Conservation (phyloP, 1,140 invertebrate genomes). For the Formica selysi region DNA sequence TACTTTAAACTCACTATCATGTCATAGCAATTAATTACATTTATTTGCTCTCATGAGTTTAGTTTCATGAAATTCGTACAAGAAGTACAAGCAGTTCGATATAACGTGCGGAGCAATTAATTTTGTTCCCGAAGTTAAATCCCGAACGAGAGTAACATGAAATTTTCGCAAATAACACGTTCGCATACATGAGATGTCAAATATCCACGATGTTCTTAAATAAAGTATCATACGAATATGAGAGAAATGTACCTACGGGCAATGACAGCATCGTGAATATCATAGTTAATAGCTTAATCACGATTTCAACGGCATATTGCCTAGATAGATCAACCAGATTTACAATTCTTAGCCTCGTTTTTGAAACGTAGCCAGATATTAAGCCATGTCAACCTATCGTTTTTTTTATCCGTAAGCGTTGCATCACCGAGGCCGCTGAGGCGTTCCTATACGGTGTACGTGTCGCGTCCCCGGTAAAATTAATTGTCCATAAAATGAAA, state of each 20-base stretch:
- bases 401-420: conserved; percentile 17
- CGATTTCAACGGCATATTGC: conserved; percentile 28
- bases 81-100: background rate
- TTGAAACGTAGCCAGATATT: conserved; percentile 7
- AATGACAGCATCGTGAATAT: background rate
- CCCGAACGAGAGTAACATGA: background rate
- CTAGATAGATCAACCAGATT: conserved; percentile 6
- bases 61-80: background rate
- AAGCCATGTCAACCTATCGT: background rate
- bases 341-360: conserved; percentile 15
- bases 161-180: background rate
- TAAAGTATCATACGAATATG: background rate
- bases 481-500: conserved; percentile 82
- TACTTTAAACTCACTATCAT: background rate
- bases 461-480: conserved; percentile 76
- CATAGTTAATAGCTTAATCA: conserved; percentile 30
- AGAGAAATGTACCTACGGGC: background rate
- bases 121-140: background rate
- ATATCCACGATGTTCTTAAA: background rate
- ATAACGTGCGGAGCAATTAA: background rate
- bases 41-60: background rate
- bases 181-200: background rate
- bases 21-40: background rate
- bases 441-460: conserved; percentile 43
- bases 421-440: background rate